Percentiles rank a stretch among this genome's conserved stretches.
phyloP scores from a whole-genome alignment of 2,797 vertebrate genomes.

The Sebastolobus altivelis region DNA sequence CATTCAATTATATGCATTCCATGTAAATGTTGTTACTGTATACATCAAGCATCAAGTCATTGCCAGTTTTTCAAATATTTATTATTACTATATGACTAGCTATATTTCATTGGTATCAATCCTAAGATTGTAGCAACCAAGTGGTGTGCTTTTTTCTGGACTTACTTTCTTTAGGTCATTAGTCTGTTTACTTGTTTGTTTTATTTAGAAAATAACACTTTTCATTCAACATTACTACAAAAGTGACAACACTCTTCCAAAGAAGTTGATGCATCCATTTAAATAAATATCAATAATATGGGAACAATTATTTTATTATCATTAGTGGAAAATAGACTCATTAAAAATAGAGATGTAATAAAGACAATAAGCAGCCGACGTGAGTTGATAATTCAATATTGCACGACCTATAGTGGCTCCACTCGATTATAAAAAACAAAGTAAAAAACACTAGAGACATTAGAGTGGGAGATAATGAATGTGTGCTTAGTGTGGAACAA shows the following conservation, averaged over 20 bases:
- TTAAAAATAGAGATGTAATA: constrained; percentile 33
- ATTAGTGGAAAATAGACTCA: constrained; percentile 17
- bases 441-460: constrained; percentile 35
- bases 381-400: constrained; percentile 23
- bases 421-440: constrained; percentile 10
- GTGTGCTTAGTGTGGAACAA: constrained; percentile 32
- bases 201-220: not conserved
- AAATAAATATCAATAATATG: not conserved
- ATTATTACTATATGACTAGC: no score
- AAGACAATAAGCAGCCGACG: not conserved
- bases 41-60: no score
- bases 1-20: not conserved
- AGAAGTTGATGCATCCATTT: not conserved
- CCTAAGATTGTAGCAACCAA: no score
- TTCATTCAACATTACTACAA: not conserved
- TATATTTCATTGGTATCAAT: no score
- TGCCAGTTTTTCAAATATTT: no score
- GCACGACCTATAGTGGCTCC: constrained; percentile 1
- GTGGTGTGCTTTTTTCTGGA: no score
- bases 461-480: constrained; percentile 46
- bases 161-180: no score
- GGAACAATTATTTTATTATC: not conserved
- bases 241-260: not conserved
- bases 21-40: no score
- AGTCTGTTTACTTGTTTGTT: no score